Base-by-base conservation (phyloP, 2,888 invertebrate genomes). In the Gryllus longicercus region DNA sequence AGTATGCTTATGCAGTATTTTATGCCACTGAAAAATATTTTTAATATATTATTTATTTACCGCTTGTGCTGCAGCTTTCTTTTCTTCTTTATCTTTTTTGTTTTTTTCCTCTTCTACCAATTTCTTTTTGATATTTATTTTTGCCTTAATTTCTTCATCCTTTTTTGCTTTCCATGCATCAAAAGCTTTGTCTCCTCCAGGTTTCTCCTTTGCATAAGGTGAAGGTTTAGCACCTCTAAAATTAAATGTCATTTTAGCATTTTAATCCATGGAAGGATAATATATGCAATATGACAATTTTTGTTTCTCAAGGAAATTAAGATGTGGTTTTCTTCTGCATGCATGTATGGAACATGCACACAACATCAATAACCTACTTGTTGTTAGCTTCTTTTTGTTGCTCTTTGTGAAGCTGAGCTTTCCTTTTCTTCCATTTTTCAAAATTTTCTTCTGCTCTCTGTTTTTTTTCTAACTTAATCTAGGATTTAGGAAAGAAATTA, bases 391-490 rank as follows among this genome's bases (percentile, higher is more conserved):
- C 74, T 63, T 81, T 77, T 21, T 78, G 74, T 51, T 75, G n/a
- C 74, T 75, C 51, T 25, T 80, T 51, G 76, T 76, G 49, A 10
- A 77, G 75, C 50, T 80, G 50, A 2, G 75, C 78, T 80, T 82
- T 82, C 16, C 38, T 38, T 75, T 78, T 18, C 49, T 81, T 78
- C 82, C 82, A 82, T 78, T 81, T 77, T 18, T 63, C 76, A 50
- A 82, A 82, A 23, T 82, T 81, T 76, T 82, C 82, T 78, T 81
- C 82, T 21, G 81, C 77, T 74, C 80, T 80, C 63, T 63, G 51
- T 78, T 63, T 79, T 74, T 79, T 81, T 50, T 81, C 81, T 77
- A 25, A 51, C 51, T 78, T 81, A 16, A 77, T 25, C 82, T 82
- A n/a, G 50, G 80, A 63, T 74, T 23, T 75, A 11, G 76, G 16